Conservation (phyloP, 2,888 invertebrate species). For the Andricus quercusramuli region DNA sequence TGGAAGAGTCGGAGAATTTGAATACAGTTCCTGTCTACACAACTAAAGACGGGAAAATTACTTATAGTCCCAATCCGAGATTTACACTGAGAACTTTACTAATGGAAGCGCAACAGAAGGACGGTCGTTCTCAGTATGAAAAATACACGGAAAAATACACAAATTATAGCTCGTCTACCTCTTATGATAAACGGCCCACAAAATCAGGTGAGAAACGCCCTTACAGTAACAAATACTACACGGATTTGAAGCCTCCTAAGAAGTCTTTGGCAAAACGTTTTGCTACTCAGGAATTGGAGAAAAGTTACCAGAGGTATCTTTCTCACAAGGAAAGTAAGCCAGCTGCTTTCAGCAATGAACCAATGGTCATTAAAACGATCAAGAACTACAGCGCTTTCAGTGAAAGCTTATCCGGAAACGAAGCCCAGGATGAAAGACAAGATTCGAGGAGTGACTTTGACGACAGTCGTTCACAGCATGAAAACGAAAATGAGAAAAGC, state of each 20-base stretch:
- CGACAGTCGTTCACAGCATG: slow-evolving; percentile 10
- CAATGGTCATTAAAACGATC: slow-evolving; percentile 23
- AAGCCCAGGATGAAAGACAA: slow-evolving; percentile 31
- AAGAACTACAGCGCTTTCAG: slow-evolving; percentile 27
- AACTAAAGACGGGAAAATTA: slow-evolving; percentile 76
- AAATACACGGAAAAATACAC: background rate
- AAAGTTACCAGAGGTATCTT: slow-evolving; percentile 36
- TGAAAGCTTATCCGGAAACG: slow-evolving; percentile 16
- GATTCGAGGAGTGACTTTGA: slow-evolving; percentile 15
- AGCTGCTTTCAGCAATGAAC: background rate
- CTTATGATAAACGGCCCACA: slow-evolving; percentile 31
- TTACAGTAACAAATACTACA: background rate
- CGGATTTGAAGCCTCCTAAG: slow-evolving; percentile 15
- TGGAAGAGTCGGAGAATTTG: slow-evolving; percentile 67
- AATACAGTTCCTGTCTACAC: slow-evolving; percentile 75
- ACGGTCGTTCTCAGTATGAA: slow-evolving; percentile 49
- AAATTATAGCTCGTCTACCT: slow-evolving; percentile 1
- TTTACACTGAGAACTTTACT: slow-evolving; percentile 71
- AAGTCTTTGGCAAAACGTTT: slow-evolving; percentile 22
- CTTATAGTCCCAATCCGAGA: slow-evolving; percentile 74
- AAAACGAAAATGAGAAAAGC: background rate
- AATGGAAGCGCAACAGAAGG: slow-evolving; percentile 68
- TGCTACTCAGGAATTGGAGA: slow-evolving; percentile 17
- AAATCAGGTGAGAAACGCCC: slow-evolving; percentile 1
- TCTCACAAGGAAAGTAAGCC: slow-evolving; percentile 21